phyloP scores from a whole-genome alignment of 2,113 vertebrate genomes.

The Elachura formosa region DNA sequence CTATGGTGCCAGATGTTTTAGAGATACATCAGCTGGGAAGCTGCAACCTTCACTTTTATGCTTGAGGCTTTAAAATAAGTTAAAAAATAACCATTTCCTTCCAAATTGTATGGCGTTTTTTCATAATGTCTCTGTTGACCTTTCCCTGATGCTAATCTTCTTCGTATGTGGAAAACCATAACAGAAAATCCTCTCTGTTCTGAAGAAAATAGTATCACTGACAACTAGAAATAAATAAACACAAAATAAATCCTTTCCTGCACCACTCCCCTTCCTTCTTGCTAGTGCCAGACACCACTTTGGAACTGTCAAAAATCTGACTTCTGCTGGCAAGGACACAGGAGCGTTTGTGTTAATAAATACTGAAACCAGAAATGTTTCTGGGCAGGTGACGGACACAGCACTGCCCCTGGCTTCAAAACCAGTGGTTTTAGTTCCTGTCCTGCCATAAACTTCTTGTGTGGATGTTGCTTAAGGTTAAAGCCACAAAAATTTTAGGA shows the following conservation, averaged over 20 bases:
- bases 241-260: neutral
- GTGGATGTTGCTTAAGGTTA: neutral
- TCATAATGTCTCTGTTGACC: neutral
- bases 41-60: neutral
- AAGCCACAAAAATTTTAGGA: neutral
- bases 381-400: neutral
- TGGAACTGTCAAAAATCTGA: neutral
- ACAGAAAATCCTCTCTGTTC: neutral
- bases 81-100: neutral
- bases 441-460: neutral
- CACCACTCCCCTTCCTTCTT: neutral
- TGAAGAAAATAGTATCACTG: neutral
- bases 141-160: neutral
- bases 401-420: accelerated
- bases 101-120: neutral
- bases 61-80: neutral
- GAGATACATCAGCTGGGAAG: neutral
- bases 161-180: neutral
- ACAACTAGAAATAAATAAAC: neutral
- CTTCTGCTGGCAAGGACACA: neutral
- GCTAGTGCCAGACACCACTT: neutral
- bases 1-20: neutral
- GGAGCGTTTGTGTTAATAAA: neutral
- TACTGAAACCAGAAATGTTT: neutral
- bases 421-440: neutral